These are phyloP conservation scores for Anorthoa munda DNA, from an alignment of 2,888 invertebrate species.

Conservation along the genomic window DNA sequence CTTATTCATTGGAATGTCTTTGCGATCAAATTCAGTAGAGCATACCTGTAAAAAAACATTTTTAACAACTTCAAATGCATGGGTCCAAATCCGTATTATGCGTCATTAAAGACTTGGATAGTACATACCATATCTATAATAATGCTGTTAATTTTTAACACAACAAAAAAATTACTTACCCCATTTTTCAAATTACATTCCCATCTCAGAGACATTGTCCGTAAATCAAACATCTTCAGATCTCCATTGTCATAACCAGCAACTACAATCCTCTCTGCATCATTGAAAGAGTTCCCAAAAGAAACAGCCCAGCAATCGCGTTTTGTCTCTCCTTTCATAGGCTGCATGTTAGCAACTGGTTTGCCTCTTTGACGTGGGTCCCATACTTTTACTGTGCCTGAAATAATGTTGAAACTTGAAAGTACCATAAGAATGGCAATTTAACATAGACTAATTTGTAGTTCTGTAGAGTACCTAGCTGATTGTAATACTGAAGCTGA, in stretches of 20 bases:
- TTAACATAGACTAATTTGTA: background rate
- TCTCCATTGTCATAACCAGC: slow-evolving; percentile 99
- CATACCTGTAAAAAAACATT: slow-evolving; percentile 91
- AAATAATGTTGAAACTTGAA: slow-evolving; percentile 9
- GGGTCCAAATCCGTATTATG: background rate
- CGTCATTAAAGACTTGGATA: background rate
- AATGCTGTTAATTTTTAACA: background rate
- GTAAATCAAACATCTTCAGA: slow-evolving; percentile 97
- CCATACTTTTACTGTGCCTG: slow-evolving; percentile 98
- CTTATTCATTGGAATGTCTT: slow-evolving; percentile 98
- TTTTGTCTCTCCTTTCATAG: slow-evolving; percentile 92
- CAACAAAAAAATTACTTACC: slow-evolving; percentile 79
- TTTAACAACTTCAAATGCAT: background rate
- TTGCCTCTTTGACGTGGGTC: slow-evolving; percentile 97
- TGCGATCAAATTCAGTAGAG: slow-evolving; percentile 97
- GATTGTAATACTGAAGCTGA: background rate
- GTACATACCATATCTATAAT: too few species aligned
- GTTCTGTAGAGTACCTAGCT: background rate
- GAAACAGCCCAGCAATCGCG: slow-evolving; percentile 98
- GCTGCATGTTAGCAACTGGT: slow-evolving; percentile 97
- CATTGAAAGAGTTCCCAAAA: slow-evolving; percentile 97
- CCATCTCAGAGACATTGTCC: slow-evolving; percentile 96
- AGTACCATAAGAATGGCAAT: background rate
- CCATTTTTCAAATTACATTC: slow-evolving; percentile 98
- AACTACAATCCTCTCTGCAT: slow-evolving; percentile 95